Evolutionary conservation across 2,888 invertebrate species (phyloP).

Genomic region (Pycnomerus fuliginosus): DNA sequence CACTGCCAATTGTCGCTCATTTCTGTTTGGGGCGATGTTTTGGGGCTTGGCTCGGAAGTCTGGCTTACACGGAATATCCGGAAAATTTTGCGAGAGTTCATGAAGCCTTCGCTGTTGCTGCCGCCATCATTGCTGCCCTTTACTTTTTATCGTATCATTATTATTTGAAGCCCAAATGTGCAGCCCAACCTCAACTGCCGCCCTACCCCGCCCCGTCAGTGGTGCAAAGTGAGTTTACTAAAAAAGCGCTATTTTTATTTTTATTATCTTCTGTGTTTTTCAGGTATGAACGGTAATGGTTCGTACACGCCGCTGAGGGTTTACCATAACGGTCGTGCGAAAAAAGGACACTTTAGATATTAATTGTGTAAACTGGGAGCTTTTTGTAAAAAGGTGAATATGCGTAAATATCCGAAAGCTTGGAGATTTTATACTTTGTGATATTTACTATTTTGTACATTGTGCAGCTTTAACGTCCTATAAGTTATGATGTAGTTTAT

Average conservation of each 20-base stretch:
- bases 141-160: conserved; percentile 76
- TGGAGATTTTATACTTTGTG: not conserved
- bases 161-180: conserved; percentile 71
- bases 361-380: conserved; percentile 48
- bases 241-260: no score
- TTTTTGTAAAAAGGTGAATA: conserved; percentile 11
- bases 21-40: conserved; percentile 76
- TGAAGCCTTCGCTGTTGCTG: conserved; percentile 65
- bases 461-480: conserved; percentile 22
- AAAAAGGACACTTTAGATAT: conserved; percentile 81
- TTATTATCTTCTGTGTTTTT: no score
- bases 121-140: conserved; percentile 64
- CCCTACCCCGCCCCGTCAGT: conserved; percentile 65
- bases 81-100: conserved; percentile 58
- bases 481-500: conserved; percentile 18
- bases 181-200: conserved; percentile 62
- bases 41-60: conserved; percentile 67
- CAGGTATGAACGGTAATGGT: conserved; percentile 66
- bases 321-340: conserved; percentile 77
- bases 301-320: conserved; percentile 77
- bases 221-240: conserved; percentile 64
- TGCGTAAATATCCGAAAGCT: conserved; percentile 1
- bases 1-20: conserved; percentile 75
- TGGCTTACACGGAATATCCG: conserved; percentile 48
- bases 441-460: conserved; percentile 16